Evolutionary conservation across 2,888 invertebrate species (phyloP).

Genomic region (Noctua janthina): DNA sequence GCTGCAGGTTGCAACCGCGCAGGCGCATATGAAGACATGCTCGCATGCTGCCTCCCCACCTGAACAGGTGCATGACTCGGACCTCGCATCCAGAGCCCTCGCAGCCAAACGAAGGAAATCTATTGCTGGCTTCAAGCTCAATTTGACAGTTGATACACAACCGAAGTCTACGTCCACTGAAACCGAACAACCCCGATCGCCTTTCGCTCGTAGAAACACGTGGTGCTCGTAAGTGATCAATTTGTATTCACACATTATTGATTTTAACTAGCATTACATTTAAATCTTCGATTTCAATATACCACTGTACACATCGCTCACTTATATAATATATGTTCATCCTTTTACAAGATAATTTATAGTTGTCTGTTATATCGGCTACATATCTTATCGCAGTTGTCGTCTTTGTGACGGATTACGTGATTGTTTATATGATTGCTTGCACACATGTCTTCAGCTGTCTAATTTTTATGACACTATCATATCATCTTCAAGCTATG

Average conservation of each 20-base stretch:
- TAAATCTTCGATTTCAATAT: conserved; percentile 18
- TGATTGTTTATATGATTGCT: conserved; percentile 71
- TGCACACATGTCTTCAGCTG: conserved; percentile 65
- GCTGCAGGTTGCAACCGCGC: conserved; percentile 88
- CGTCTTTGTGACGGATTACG: conserved; percentile 73
- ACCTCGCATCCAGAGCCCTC: conserved; percentile 85
- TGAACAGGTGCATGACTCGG: conserved; percentile 80
- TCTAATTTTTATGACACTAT: conserved; percentile 66
- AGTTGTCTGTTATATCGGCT: conserved; percentile 71
- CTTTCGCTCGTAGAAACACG: conserved; percentile 87
- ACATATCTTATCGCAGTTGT: conserved; percentile 75
- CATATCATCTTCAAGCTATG: conserved; percentile 31
- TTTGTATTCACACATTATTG: conserved; percentile 52
- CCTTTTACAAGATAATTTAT: conserved; percentile 44
- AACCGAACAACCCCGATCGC: conserved; percentile 78
- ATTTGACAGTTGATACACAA: conserved; percentile 79
- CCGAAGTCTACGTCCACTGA: conserved; percentile 78
- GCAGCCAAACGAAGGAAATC: conserved; percentile 88
- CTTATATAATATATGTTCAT: conserved; percentile 25
- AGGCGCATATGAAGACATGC: conserved; percentile 88
- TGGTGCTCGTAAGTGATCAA: conserved; percentile 88
- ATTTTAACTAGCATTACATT: conserved; percentile 56
- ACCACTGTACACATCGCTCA: conserved; percentile 7
- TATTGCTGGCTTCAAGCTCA: conserved; percentile 85
- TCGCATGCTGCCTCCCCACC: conserved; percentile 79